Base-by-base conservation (phyloP, 2,797 vertebrate genomes). In the Gallinago solitaria region DNA sequence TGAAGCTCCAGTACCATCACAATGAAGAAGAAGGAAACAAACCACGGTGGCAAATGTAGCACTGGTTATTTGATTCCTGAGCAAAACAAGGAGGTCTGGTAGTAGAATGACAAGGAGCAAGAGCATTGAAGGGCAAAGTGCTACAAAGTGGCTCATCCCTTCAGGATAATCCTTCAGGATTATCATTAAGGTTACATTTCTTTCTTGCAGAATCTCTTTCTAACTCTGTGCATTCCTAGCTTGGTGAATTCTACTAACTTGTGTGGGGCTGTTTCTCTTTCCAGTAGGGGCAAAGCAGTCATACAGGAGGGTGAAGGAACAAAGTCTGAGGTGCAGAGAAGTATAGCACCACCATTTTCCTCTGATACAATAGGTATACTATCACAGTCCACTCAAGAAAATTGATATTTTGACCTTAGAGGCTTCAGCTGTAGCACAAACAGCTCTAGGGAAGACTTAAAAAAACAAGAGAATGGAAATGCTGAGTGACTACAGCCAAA, bases 381-480 rank as follows among this genome's bases (percentile, higher is more conserved):
- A 64, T 30, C 65, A 53, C 65, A 83, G 73, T 50, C 63, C n/a
- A 86, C 83, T 85, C 65, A 43, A 82, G 41, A 11, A 94, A 92
- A 95, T 45, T 21, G 63, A 9, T 59, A 76, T 82, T 90, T 86
- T 90, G 56, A 83, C 80, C 70, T 83, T 50, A 57, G 2, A 71
- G 47, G 39, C 35, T 91, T 74, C 59, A 93, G 64, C 64, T 83
- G 45, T 51, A 91, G 48, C 51, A 70, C 16, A 63, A 82, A 63
- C 43, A 87, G 39, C 68, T 80, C 48, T 32, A 67, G 51, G 25
- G 25, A 82, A 67, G 53, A 27, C 47, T 78, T 78, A 2, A 12
- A 85, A 37, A 93, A 89, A 59, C n/a, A 60, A 64, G 16, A 75
- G 51, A 78, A 87, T 75, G 24, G 60, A 89, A 90, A 33, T 43